These are phyloP conservation scores for Cyphomyrus plagiostoma DNA, from an alignment of 2,113 vertebrate genomes.

Conservation along the genomic window DNA sequence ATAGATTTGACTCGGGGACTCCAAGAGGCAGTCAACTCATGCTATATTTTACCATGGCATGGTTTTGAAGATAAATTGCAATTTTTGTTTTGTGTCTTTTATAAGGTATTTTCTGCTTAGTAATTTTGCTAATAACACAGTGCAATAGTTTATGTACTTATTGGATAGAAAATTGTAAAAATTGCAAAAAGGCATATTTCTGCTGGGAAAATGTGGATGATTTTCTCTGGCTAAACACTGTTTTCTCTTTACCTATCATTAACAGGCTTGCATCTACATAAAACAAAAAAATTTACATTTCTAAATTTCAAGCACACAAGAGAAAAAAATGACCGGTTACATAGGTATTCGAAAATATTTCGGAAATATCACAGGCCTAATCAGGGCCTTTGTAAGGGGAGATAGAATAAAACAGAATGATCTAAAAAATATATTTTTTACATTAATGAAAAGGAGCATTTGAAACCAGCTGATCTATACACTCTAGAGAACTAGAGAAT, in stretches of 20 bases:
- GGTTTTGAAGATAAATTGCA: neutral
- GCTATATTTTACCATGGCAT: neutral
- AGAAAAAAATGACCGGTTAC: neutral
- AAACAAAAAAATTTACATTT: neutral
- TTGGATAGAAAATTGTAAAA: neutral
- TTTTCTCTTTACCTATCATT: neutral
- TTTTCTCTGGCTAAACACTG: neutral
- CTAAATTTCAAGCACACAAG: neutral
- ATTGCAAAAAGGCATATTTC: neutral
- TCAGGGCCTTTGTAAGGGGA: neutral
- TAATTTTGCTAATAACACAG: neutral
- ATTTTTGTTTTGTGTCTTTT: neutral
- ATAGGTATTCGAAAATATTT: neutral
- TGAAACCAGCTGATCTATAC: neutral
- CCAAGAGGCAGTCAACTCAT: neutral
- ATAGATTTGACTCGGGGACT: neutral
- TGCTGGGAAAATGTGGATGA: neutral
- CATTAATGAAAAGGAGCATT: neutral
- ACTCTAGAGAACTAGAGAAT: neutral
- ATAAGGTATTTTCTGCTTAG: neutral
- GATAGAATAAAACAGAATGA: neutral
- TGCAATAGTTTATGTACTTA: neutral
- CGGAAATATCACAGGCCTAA: neutral
- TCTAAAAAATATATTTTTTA: neutral
- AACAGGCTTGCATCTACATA: neutral